Evolutionary conservation across 2,113 vertebrate species (phyloP).

Genomic region (Passer domesticus): DNA sequence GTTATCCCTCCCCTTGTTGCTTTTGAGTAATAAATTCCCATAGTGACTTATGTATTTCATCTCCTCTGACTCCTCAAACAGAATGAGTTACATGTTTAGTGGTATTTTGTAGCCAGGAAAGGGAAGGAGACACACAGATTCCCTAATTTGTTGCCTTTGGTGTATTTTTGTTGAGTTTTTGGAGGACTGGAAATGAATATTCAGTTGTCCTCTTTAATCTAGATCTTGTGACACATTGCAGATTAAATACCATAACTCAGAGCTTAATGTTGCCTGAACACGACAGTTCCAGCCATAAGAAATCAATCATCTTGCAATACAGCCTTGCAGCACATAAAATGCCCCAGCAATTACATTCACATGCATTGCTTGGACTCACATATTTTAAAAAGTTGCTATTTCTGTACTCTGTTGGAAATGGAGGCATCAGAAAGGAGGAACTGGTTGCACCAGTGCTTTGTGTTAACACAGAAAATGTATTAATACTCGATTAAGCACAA

Average conservation of each 20-base stretch:
- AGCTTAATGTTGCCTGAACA: constrained; percentile 40
- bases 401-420: background rate
- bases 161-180: constrained; percentile 4
- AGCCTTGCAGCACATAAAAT: constrained; percentile 36
- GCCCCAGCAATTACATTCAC: constrained; percentile 30
- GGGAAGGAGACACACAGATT: background rate
- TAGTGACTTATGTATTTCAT: constrained; percentile 12
- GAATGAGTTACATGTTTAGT: background rate
- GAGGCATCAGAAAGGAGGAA: background rate
- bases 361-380: background rate
- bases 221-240: constrained; percentile 15
- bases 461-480: background rate
- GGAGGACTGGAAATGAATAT: constrained; percentile 26
- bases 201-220: constrained; percentile 49
- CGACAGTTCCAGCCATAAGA: constrained; percentile 47
- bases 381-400: constrained; percentile 2
- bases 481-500: background rate
- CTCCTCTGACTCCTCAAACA: background rate
- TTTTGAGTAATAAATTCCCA: constrained; percentile 10
- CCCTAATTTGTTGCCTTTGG: background rate
- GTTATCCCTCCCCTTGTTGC: background rate
- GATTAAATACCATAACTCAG: constrained; percentile 36
- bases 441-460: background rate
- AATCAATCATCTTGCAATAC: constrained; percentile 50
- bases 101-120: background rate